phyloP scores from a whole-genome alignment of 2,888 invertebrate species.

The Apodemia mormo region DNA sequence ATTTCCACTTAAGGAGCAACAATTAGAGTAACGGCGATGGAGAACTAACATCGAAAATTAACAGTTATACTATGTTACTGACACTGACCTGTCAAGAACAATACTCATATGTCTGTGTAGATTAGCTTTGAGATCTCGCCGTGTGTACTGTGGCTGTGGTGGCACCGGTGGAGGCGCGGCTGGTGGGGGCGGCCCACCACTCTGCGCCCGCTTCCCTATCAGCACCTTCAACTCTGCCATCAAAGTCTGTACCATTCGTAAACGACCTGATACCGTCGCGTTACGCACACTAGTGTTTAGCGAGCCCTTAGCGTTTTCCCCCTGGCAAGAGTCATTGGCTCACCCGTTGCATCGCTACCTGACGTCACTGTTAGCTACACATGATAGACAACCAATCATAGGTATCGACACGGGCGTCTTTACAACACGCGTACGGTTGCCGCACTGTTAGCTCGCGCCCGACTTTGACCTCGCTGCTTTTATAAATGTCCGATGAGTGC shows the following conservation, averaged over 20 bases:
- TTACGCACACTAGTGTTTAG: conserved; percentile 61
- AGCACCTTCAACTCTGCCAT: conserved; percentile 80
- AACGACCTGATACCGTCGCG: conserved; percentile 66
- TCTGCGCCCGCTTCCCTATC: conserved; percentile 75
- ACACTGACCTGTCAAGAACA: conserved; percentile 77
- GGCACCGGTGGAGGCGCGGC: conserved; percentile 48
- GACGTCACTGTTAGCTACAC: conserved; percentile 67
- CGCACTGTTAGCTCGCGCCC: conserved; percentile 65
- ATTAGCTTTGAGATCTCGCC: conserved; percentile 76
- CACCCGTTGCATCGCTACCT: conserved; percentile 63
- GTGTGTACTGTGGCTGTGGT: conserved; percentile 66
- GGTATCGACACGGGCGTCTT: conserved; percentile 70
- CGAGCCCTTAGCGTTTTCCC: conserved; percentile 57
- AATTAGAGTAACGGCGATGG: too few relatives aligned
- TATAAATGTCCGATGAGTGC: conserved; percentile 76
- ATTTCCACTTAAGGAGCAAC: too few relatives aligned
- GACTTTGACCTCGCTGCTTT: conserved; percentile 76
- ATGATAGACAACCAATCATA: conserved; percentile 66
- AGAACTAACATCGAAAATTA: too few relatives aligned
- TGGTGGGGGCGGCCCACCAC: conserved; percentile 53
- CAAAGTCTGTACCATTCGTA: conserved; percentile 78
- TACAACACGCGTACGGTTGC: conserved; percentile 70
- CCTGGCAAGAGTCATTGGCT: conserved; percentile 68
- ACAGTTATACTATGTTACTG: neutral
- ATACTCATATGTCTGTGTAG: conserved; percentile 80